Evolutionary conservation across 1,140 invertebrate genomes (phyloP), one percentile per base, ranked within the genome.

Genomic region (Bombus picipes): DNA sequence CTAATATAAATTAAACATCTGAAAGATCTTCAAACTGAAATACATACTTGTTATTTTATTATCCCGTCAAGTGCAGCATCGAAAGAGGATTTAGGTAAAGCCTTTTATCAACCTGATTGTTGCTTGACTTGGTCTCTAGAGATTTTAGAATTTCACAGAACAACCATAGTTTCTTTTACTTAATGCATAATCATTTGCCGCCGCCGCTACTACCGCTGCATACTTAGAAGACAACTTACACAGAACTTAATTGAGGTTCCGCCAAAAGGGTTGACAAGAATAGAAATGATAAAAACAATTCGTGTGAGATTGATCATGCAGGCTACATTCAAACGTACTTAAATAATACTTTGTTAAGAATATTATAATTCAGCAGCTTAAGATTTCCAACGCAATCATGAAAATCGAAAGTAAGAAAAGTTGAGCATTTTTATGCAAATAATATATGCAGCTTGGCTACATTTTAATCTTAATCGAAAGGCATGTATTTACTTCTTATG

Each of bases 41-140:
- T 88, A 85, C 37, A 85, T 74, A 66, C 75, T n/a, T 81, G n/a
- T 88, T 85, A 39, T 85, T 85, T 85, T 85, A 68, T 87, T 84
- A 80, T 88, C 53, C 68, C 83, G 88, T 74, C 81, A 88, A 88
- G 47, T 76, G 81, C 87, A 88, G 88, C 83, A 65, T 86, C 88
- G 34, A 86, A 75, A 88, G 88, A 89, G 88, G 87, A 89, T 86
- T 88, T 89, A 88, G 88, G 88, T 89, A 89, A 89, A 89, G 47
- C 43, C 8, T 62, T 65, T 85, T 28, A 77, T 76, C 41, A 18
- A 71, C 22, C 59, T 88, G 75, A 57, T 78, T 77, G 28, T 85
- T 81, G 75, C 66, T 76, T 88, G 53, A 57, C 78, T 80, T 53
- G 47, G 28, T 88, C 66, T 41, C 57, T 88, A 87, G 70, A 80